These are phyloP conservation scores for Tachycineta bicolor DNA, from an alignment of 2,113 vertebrate species.

Conservation along the genomic window DNA sequence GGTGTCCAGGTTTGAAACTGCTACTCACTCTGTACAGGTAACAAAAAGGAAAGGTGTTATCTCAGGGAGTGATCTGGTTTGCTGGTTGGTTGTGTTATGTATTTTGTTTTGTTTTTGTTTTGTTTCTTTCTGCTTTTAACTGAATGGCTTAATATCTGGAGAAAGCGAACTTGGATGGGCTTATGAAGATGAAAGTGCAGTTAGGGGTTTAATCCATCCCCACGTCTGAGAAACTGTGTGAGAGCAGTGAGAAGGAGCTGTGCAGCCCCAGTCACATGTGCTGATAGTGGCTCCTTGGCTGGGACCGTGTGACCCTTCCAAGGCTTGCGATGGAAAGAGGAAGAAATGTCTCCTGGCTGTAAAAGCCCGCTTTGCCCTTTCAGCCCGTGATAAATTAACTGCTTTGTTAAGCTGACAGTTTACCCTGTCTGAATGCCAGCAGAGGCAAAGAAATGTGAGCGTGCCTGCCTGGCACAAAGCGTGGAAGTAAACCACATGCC, in stretches of 20 bases:
- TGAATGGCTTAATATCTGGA: not conserved
- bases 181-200: not conserved
- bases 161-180: not conserved
- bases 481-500: not conserved
- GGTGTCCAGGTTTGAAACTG: not conserved
- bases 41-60: not conserved
- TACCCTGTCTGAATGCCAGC: not conserved
- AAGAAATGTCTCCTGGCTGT: not conserved
- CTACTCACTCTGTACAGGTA: not conserved
- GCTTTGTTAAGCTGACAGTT: not conserved
- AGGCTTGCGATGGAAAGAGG: not conserved
- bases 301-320: not conserved
- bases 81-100: no score
- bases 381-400: not conserved
- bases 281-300: not conserved
- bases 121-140: not conserved
- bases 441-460: not conserved
- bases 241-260: not conserved
- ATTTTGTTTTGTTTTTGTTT: not conserved
- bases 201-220: not conserved
- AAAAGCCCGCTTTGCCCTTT: not conserved
- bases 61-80: fast-evolving
- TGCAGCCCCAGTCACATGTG: not conserved
- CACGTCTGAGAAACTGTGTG: not conserved
- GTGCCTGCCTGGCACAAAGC: not conserved